phyloP scores from a whole-genome alignment of 2,888 invertebrate genomes.

The Mythimna pallens region DNA sequence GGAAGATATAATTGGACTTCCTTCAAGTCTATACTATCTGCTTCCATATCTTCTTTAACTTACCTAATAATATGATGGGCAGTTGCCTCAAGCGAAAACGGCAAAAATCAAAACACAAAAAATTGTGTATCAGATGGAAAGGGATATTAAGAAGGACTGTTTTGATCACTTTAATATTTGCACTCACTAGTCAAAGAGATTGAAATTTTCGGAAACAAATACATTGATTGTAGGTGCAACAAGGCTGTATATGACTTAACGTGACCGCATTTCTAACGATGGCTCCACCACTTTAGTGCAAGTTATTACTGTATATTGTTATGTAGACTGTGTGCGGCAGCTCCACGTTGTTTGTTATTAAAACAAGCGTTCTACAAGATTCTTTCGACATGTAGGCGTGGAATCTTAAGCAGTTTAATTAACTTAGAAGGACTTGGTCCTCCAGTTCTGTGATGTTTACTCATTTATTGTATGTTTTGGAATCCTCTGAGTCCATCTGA shows the following conservation, averaged over 20 bases:
- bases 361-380: slow-evolving; percentile 36
- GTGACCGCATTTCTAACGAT: background rate
- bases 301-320: background rate
- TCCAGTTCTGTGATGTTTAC: background rate
- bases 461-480: background rate
- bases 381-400: slow-evolving; percentile 27
- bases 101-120: background rate
- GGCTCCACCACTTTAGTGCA: background rate
- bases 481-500: background rate
- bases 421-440: slow-evolving; percentile 7
- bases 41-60: background rate
- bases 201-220: no score
- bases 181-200: no score
- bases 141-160: no score
- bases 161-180: no score
- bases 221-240: no score
- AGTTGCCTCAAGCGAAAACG: background rate
- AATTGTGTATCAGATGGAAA: no score
- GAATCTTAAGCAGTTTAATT: slow-evolving; percentile 35
- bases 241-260: no score
- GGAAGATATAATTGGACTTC: slow-evolving; percentile 15
- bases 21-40: background rate
- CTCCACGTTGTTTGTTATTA: slow-evolving; percentile 26
- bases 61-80: background rate
- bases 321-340: no score